Evolutionary conservation across 2,797 vertebrate genomes (phyloP).

Genomic region (Linurgus olivaceus): DNA sequence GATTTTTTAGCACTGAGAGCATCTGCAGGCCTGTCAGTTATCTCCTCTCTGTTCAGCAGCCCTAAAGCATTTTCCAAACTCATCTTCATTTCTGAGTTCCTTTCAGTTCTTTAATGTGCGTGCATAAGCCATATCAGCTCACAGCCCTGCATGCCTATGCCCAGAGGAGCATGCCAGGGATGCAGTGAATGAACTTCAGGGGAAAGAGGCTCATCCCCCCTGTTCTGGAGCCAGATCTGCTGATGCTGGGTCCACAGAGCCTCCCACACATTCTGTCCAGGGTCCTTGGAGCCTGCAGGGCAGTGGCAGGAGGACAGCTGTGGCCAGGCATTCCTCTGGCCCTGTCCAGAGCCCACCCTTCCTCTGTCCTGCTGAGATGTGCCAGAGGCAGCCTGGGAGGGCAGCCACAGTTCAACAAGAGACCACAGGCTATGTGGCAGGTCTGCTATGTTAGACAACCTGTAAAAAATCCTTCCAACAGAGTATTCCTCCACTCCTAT

Average conservation of each 20-base stretch:
- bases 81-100: not conserved
- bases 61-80: not conserved
- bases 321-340: not conserved
- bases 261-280: not conserved
- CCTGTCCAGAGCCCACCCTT: not conserved
- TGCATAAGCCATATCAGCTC: not conserved
- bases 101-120: not conserved
- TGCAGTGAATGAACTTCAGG: not conserved
- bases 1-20: not conserved
- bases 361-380: not conserved
- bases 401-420: not conserved
- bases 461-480: not conserved
- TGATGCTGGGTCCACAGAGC: not conserved
- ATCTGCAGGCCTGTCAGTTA: not conserved
- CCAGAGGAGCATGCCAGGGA: not conserved
- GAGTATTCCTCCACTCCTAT: not conserved
- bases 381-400: not conserved
- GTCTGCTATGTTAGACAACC: not conserved
- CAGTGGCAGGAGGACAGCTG: not conserved
- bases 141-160: accelerated
- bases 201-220: not conserved
- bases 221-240: not conserved
- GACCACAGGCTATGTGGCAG: not conserved
- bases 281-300: not conserved
- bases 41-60: not conserved